Evolutionary conservation across 1,140 invertebrate genomes (phyloP).

Genomic region (Scaptomyza hsui): DNA sequence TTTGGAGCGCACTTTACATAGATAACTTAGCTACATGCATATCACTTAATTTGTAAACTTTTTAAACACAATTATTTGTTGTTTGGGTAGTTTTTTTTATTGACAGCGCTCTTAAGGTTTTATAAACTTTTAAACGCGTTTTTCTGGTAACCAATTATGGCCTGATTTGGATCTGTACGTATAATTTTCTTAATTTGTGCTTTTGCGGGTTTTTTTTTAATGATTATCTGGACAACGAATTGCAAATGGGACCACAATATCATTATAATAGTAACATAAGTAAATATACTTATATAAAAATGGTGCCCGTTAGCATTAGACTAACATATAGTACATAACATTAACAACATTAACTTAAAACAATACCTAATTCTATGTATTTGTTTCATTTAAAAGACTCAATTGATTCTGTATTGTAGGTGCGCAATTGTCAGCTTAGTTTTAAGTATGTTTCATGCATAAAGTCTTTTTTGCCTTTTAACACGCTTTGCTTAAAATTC

Average conservation of each 20-base stretch:
- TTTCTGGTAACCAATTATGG: conserved; percentile 18
- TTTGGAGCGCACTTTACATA: conserved; percentile 33
- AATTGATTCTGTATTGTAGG: conserved; percentile 10
- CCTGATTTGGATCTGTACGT: conserved; percentile 19
- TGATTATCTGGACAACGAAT: conserved; percentile 27
- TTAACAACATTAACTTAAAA: conserved; percentile 27
- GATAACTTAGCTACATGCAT: conserved; percentile 45
- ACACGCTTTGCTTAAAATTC: conserved; percentile 30
- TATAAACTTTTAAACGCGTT: conserved; percentile 44
- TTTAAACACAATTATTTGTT: conserved; percentile 22
- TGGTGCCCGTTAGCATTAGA: not conserved
- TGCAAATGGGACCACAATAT: conserved; percentile 22
- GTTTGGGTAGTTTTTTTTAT: conserved; percentile 12
- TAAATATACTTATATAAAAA: conserved; percentile 7
- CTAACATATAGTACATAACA: conserved; percentile 14
- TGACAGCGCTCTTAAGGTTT: conserved; percentile 25
- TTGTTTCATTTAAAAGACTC: conserved; percentile 1
- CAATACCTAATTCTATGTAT: not conserved
- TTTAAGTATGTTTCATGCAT: conserved; percentile 28
- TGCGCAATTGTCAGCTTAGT: not conserved
- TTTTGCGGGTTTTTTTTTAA: conserved; percentile 4
- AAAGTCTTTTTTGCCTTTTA: conserved; percentile 45
- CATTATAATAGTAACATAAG: conserved; percentile 11
- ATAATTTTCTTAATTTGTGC: conserved; percentile 30
- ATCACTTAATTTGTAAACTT: conserved; percentile 50